Base-by-base conservation (phyloP, 2,888 invertebrate genomes). In the Chironomus tentans region DNA sequence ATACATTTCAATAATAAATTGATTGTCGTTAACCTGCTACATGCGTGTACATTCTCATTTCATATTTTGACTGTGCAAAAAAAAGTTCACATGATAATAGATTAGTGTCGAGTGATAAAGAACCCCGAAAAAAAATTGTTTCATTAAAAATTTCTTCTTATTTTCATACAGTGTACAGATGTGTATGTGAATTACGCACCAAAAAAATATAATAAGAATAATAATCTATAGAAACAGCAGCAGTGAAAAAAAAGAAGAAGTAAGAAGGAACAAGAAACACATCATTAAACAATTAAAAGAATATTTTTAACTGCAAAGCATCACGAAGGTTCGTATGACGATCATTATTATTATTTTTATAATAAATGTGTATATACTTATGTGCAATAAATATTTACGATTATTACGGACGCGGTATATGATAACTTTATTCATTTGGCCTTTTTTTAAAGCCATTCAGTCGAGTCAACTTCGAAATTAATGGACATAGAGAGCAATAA, bases 51-150 rank as follows among this genome's bases (percentile, higher is more conserved):
- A 47, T 22, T 48, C 47, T 21, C n/a, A 68, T 24, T 68, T 62
- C 18, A 50, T 50, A 18, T 56, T 56, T 56, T 18, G 56, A 56
- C 56, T 70, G 70, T 70, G 70, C 70, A 70, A 70, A 70, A 56
- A 7, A 56, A 6, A 56, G 2, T 28, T 28, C 38, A 38, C 38
- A 38, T 38, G 68, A 68, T 68, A 68, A 68, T n/a, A 70, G 21
- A 70, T 70, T 47, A 21, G 48, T 47, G 65, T 48, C 70, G 21
- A 70, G 70, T 70, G 70, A 70, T 70, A 70, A 48, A 13, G 22
- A 70, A 22, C 18, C 12, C 22, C n/a, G 15, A 38, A 38, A 38
- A 18, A 56, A 56, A 18, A 56, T 56, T 56, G 56, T 56, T 65
- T 65, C 21, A 65, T 65, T 65, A 24, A 7, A n/a, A 13, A n/a